Evolutionary conservation across 2,113 vertebrate species (phyloP), one percentile per base, ranked within the genome.

Genomic region (Fregata magnificens): DNA sequence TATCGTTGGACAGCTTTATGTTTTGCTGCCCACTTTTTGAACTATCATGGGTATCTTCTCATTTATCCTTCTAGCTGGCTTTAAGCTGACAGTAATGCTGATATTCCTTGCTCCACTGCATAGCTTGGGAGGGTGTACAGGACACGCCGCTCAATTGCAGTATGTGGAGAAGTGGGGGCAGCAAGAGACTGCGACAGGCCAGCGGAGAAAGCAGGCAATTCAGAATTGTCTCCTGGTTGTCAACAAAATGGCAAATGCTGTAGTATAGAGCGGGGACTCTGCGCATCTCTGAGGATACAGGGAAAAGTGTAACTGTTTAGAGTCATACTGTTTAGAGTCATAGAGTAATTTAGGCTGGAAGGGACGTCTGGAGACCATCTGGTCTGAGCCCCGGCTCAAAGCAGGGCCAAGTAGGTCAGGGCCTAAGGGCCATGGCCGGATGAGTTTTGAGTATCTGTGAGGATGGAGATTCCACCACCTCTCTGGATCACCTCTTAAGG

Each of bases 71-170:
- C 26, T 20, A 26, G n/a, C 40, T 87, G 47, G 5, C 16, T 55
- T 70, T 24, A 31, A 44, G 16, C 16, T 70, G 45, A 10, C 11
- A 31, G 28, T 5, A 40, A 72, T 6, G 38, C 31, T 82, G 44
- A 6, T 52, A 3, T 56, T 83, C 10, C 36, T 50, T 3, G 0
- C 44, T 52, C 24, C 8, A 10, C 22, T 14, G 8, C 36, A 3
- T 6, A 25, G 16, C 59, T 82, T 82, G 71, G 10, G 26, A 61
- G 26, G 53, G 31, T 29, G 13, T 3, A 25, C 38, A n/a, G 44
- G 21, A 25, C 7, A 29, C 3, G 0, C 21, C 11, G 4, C 32
- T 34, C 13, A 32, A 0, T 3, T 44, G 24, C 0, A 2, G 61
- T 24, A 28, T 0, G 0, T 20, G 29, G 38, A 38, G 47, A 59